phyloP scores from a whole-genome alignment of 2,113 vertebrate genomes.

The Scatophagus argus region DNA sequence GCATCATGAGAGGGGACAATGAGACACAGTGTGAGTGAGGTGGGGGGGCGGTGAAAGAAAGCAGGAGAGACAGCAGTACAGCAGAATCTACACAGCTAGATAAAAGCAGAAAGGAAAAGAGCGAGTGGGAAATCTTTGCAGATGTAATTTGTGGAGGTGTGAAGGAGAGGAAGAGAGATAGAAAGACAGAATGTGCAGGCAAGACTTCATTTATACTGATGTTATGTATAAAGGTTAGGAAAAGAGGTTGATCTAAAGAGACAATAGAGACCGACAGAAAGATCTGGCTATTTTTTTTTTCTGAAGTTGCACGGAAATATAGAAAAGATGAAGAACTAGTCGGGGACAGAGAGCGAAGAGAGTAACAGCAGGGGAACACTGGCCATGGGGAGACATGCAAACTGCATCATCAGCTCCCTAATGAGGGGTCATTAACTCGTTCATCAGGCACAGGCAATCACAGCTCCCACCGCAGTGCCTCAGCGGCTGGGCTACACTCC shows the following conservation, averaged over 20 bases:
- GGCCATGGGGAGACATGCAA: slow-evolving; percentile 59
- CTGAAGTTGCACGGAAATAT: slow-evolving; percentile 2
- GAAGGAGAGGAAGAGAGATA: slow-evolving; percentile 22
- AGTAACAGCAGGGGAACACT: slow-evolving; percentile 41
- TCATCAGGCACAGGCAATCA: slow-evolving; percentile 70
- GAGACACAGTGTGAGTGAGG: slow-evolving; percentile 7
- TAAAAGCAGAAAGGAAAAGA: slow-evolving; percentile 5
- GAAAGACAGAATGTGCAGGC: slow-evolving; percentile 5
- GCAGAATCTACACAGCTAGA: background rate
- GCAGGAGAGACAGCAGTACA: slow-evolving; percentile 18
- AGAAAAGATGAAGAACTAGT: slow-evolving; percentile 23
- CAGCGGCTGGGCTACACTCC: slow-evolving; percentile 53
- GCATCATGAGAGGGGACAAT: slow-evolving; percentile 12
- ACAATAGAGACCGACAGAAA: background rate
- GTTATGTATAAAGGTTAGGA: slow-evolving; percentile 2
- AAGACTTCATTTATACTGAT: slow-evolving; percentile 18
- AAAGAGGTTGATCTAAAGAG: slow-evolving; percentile 17
- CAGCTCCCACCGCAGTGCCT: slow-evolving; percentile 46
- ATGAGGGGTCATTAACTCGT: slow-evolving; percentile 73
- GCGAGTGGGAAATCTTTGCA: slow-evolving; percentile 6
- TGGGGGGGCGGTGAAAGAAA: slow-evolving; percentile 14
- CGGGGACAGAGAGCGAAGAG: slow-evolving; percentile 21
- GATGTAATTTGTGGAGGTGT: slow-evolving; percentile 32
- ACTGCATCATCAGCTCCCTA: slow-evolving; percentile 67
- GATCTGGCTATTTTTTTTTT: slow-evolving; percentile 1